Percentiles rank a stretch among this genome's conserved stretches.
These are phyloP conservation scores for Octonoba sinensis DNA, from an alignment of 2,888 invertebrate genomes.

Conservation along the genomic window DNA sequence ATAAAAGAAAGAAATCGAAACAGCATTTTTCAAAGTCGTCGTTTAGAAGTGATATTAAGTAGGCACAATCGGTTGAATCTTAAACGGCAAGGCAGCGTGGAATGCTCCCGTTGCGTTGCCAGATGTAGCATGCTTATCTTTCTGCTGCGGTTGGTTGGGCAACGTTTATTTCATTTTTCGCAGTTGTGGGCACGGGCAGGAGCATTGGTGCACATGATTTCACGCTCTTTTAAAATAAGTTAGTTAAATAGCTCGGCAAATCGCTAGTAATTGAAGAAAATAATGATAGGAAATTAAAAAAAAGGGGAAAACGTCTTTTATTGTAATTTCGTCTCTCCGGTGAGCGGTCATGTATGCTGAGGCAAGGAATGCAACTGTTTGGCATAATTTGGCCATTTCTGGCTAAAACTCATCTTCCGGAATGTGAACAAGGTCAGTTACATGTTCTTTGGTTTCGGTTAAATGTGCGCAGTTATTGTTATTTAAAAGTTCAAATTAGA, in stretches of 20 bases:
- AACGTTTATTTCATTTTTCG: slow-evolving; percentile 22
- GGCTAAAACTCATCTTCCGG: too few species aligned
- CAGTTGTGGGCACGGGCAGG: slow-evolving; percentile 11
- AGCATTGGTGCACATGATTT: slow-evolving; percentile 27
- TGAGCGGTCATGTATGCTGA: too few species aligned
- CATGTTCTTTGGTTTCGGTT: too few species aligned
- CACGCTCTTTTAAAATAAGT: slow-evolving; percentile 38
- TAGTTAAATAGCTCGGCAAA: slow-evolving; percentile 29
- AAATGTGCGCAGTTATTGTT: too few species aligned
- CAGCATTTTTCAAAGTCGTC: slow-evolving; percentile 13
- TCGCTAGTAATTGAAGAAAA: slow-evolving; percentile 4
- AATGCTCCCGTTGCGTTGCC: slow-evolving; percentile 11
- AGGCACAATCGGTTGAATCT: too few species aligned
- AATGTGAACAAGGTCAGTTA: too few species aligned
- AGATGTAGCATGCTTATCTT: slow-evolving; percentile 17
- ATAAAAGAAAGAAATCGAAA: background rate
- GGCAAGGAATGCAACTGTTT: too few species aligned
- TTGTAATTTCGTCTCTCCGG: too few species aligned
- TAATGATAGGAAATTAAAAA: too few species aligned
- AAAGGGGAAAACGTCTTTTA: too few species aligned
- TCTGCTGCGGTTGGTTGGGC: slow-evolving; percentile 14
- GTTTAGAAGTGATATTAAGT: background rate
- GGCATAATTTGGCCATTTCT: too few species aligned
- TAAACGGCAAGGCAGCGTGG: background rate
- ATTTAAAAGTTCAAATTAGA: too few species aligned